These are phyloP conservation scores for Festucalex cinctus DNA, from an alignment of 2,113 vertebrate species.

Conservation along the genomic window DNA sequence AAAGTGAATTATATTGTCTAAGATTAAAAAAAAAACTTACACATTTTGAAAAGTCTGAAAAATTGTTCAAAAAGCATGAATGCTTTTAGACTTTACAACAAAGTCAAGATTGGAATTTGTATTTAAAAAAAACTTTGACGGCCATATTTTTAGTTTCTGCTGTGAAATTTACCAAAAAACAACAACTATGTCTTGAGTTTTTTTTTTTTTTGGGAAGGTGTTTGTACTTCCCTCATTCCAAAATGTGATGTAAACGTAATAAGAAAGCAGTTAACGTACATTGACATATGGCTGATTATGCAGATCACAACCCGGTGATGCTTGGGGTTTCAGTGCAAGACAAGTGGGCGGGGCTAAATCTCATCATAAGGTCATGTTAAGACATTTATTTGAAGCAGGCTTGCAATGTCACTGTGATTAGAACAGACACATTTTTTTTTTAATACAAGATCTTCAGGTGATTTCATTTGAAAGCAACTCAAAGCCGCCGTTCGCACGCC, in stretches of 20 bases:
- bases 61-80: too few relatives aligned
- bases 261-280: conserved; percentile 37
- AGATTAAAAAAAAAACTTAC: too few relatives aligned
- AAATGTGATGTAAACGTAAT: conserved; percentile 58
- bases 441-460: background rate
- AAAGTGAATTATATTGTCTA: too few relatives aligned
- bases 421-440: background rate
- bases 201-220: conserved; percentile 55
- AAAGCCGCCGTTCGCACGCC: too few relatives aligned
- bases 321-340: conserved; percentile 14
- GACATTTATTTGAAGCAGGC: conserved; percentile 12
- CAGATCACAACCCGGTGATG: conserved; percentile 43
- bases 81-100: too few relatives aligned
- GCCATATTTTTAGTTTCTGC: too few relatives aligned
- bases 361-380: conserved; percentile 29
- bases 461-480: conserved; percentile 3
- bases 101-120: too few relatives aligned
- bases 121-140: too few relatives aligned
- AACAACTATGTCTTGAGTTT: conserved; percentile 4
- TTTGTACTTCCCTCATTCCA: conserved; percentile 54
- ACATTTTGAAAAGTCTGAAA: too few relatives aligned
- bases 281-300: conserved; percentile 50
- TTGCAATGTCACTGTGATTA: conserved; percentile 5
- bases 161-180: too few relatives aligned
- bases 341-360: conserved; percentile 5